Evolutionary conservation across 2,888 invertebrate species (phyloP).

Genomic region (Melanostoma mellinum): DNA sequence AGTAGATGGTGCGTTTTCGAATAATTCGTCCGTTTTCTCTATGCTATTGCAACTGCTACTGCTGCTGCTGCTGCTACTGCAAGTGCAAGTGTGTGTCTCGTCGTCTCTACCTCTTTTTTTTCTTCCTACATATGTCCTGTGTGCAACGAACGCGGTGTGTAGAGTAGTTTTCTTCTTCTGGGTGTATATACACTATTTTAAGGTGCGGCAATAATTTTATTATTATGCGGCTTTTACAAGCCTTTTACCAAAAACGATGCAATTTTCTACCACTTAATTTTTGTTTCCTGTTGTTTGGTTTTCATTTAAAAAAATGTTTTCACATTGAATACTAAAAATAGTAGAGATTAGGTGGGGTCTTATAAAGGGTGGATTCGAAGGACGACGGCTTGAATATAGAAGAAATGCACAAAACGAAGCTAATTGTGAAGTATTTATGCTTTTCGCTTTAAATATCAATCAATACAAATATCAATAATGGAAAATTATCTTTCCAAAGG

Average conservation of each 20-base stretch:
- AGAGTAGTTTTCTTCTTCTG: constrained; percentile 68
- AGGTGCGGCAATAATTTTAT: constrained; percentile 71
- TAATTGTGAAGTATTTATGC: constrained; percentile 22
- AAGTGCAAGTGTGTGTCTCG: constrained; percentile 12
- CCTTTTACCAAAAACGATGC: constrained; percentile 47
- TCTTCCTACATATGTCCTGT: constrained; percentile 62
- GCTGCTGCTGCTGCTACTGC: constrained; percentile 54
- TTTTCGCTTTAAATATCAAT: constrained; percentile 1
- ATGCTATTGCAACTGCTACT: constrained; percentile 42
- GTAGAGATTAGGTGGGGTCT: constrained; percentile 65
- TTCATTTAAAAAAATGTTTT: constrained; percentile 30
- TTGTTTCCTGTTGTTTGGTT: constrained; percentile 1
- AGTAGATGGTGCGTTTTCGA: constrained; percentile 32
- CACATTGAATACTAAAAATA: constrained; percentile 12
- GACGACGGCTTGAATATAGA: constrained; percentile 28
- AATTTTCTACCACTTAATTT: constrained; percentile 32
- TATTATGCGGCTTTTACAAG: constrained; percentile 61
- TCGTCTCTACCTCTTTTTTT: constrained; percentile 30
- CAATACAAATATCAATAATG: neutral
- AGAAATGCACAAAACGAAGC: constrained; percentile 55
- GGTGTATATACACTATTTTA: constrained; percentile 73
- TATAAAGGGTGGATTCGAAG: constrained; percentile 68
- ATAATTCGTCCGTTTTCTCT: constrained; percentile 44
- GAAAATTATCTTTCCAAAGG: constrained; percentile 42
- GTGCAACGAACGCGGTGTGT: constrained; percentile 68